These are phyloP conservation scores for Tympanuchus pallidicinctus DNA, from an alignment of 2,113 vertebrate species.

Conservation along the genomic window DNA sequence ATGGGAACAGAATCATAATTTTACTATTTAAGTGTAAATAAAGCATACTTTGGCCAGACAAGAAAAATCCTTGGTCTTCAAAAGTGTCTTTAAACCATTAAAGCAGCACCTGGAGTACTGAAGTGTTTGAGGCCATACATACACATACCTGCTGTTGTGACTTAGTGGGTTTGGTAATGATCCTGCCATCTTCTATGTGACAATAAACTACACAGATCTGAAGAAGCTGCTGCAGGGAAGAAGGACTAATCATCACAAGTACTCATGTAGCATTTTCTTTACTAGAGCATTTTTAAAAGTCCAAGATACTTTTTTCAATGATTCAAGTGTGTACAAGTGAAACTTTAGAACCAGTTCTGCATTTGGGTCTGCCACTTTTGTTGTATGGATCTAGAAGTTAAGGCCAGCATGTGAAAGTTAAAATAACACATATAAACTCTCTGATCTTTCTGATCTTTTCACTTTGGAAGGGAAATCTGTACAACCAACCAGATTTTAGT, in stretches of 20 bases:
- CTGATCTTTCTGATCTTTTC: background rate
- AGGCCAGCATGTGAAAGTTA: background rate
- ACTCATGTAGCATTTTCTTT: background rate
- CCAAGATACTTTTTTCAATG: background rate
- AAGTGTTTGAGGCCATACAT: background rate
- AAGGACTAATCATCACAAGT: background rate
- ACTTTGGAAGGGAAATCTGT: background rate
- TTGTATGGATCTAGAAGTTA: background rate
- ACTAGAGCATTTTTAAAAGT: background rate
- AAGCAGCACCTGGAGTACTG: background rate
- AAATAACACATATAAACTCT: background rate
- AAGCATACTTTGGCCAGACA: background rate
- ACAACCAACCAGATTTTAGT: background rate
- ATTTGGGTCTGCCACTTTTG: background rate
- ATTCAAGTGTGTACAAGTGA: background rate
- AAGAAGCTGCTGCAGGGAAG: background rate
- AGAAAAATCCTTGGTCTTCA: background rate
- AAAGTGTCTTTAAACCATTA: background rate
- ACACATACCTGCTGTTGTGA: background rate
- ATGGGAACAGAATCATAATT: background rate
- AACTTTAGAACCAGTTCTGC: background rate
- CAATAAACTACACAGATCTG: background rate
- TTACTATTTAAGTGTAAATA: background rate
- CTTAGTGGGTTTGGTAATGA: background rate
- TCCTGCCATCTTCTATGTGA: background rate